These are phyloP conservation scores for Girardia tigrina DNA, from an alignment of 2,888 invertebrate genomes.

Conservation along the genomic window DNA sequence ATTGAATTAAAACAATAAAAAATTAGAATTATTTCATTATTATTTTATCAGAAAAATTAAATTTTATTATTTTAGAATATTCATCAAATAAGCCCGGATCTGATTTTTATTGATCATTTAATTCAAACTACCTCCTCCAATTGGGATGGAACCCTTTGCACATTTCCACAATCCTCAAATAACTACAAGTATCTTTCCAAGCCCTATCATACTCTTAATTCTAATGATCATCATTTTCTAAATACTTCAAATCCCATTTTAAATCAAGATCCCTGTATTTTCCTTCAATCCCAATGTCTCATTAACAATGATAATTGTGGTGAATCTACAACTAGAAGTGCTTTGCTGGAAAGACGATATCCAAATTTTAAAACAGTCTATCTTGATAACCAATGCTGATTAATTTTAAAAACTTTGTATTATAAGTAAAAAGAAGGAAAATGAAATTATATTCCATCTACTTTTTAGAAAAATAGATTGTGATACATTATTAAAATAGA, in stretches of 20 bases:
- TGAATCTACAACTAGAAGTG: background rate
- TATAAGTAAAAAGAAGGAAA: no score
- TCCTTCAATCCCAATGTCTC: constrained; percentile 3
- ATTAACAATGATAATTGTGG: constrained; percentile 13
- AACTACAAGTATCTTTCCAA: background rate
- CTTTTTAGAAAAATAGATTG: no score
- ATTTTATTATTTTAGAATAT: no score
- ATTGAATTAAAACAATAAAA: no score
- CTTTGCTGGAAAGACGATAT: constrained; percentile 13
- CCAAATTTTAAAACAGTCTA: constrained; percentile 18
- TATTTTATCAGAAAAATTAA: no score
- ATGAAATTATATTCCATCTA: no score
- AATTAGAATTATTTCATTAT: no score
- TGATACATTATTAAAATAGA: no score
- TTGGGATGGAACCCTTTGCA: background rate
- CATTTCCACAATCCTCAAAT: constrained; percentile 11
- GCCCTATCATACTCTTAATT: background rate
- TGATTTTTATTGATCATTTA: background rate
- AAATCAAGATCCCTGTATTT: background rate
- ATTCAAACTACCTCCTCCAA: background rate
- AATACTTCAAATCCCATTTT: background rate
- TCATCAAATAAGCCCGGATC: constrained; percentile 3
- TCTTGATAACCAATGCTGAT: background rate
- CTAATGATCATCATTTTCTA: background rate
- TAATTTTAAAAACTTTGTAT: no score